phyloP scores from a whole-genome alignment of 2,888 invertebrate genomes.

The Eumerus sabulonum region DNA sequence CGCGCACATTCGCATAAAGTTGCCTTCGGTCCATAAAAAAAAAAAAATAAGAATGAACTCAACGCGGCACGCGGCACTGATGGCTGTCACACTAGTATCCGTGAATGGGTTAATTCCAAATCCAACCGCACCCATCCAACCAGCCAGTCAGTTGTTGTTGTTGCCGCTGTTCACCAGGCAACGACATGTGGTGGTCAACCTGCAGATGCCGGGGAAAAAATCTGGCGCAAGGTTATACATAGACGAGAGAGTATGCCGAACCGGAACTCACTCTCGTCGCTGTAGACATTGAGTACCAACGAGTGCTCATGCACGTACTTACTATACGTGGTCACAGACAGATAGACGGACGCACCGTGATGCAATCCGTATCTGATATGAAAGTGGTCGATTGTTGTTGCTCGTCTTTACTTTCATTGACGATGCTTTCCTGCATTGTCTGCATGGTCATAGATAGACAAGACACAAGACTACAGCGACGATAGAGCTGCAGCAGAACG shows the following conservation, averaged over 20 bases:
- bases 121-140: slow-evolving; percentile 44
- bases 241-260: slow-evolving; percentile 45
- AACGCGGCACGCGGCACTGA: slow-evolving; percentile 26
- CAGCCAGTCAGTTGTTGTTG: neutral
- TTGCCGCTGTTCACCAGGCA: slow-evolving; percentile 15
- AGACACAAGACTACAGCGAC: neutral
- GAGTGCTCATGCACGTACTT: too few relatives aligned
- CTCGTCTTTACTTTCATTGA: neutral
- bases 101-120: slow-evolving; percentile 51
- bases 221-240: slow-evolving; percentile 62
- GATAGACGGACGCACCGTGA: slow-evolving; percentile 29
- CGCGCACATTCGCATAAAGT: slow-evolving; percentile 41
- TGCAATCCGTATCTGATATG: slow-evolving; percentile 54
- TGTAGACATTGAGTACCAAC: slow-evolving; percentile 13
- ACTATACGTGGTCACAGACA: neutral
- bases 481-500: slow-evolving; percentile 3
- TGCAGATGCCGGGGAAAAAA: slow-evolving; percentile 9
- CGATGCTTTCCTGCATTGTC: neutral
- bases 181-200: neutral
- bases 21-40: slow-evolving; percentile 22
- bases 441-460: neutral
- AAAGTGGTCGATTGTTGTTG: slow-evolving; percentile 37
- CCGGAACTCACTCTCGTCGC: slow-evolving; percentile 43
- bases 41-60: neutral
- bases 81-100: slow-evolving; percentile 41